Base-by-base conservation (phyloP, 2,888 invertebrate species). In the Panzeria rudis region DNA sequence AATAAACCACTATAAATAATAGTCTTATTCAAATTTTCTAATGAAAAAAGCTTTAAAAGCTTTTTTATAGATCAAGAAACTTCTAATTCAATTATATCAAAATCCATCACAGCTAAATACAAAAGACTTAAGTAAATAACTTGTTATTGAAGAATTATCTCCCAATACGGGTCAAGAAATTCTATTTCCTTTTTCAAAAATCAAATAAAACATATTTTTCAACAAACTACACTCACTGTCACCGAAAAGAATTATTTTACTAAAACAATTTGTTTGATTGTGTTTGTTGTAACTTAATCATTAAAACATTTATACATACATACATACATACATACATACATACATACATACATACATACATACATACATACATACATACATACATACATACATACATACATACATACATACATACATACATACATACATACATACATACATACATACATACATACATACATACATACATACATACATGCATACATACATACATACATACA, bases 71-170 rank as follows among this genome's bases (percentile, higher is more conserved):
- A 44, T 44, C 56, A 66, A 52, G 54, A 44, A 66, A 52, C 11
- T 64, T 64, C 38, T 64, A 64, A 41, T 72, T 72, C 15, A 47
- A 47, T 35, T 35, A 17, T 54, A 52, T 64, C 0, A 25, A 29
- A 59, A 75, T 75, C 29, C 61, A 64, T 52, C 29, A 56, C 50
- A 41, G 38, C 32, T 13, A 56, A 76, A 83, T 71, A 80, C 78
- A 75, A 76, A 83, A 83, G 77, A 84, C 69, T 80, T 69, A 83
- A 64, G 75, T 32, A 35, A 64, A 77, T 80, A 86, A 87, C 86
- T 66, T 78, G 80, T 64, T 52, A 38, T 77, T 54, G 29, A 54
- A 6, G 71, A 52, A 71, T 25, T 82, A 69, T 66, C 61, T 81
- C 44, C 35, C 2, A 44, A 54, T 52, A 62, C 23, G 20, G 73